These are phyloP conservation scores for Nothura maculosa DNA, from an alignment of 2,797 vertebrate genomes.

Conservation along the genomic window DNA sequence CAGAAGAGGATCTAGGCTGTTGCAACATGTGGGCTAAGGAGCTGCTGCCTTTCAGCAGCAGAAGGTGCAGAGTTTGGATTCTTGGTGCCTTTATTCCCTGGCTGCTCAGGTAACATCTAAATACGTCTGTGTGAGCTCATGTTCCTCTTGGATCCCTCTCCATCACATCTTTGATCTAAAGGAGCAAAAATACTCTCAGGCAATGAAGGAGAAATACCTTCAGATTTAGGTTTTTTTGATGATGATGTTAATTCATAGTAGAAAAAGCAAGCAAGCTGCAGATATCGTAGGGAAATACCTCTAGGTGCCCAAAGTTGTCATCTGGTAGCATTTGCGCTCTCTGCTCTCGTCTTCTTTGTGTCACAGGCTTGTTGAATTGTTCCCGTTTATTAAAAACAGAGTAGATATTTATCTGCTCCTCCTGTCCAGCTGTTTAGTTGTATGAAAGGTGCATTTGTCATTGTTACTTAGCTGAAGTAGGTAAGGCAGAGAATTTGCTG, in stretches of 20 bases:
- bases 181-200: background rate
- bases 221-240: conserved; percentile 1
- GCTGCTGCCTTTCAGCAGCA: background rate
- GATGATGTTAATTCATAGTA: background rate
- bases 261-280: background rate
- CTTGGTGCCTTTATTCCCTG: background rate
- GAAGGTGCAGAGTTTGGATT: background rate
- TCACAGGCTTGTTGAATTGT: background rate
- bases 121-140: accelerated
- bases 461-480: background rate
- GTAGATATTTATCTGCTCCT: background rate
- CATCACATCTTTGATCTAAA: background rate
- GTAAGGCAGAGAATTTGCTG: background rate
- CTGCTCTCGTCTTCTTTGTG: background rate
- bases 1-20: background rate
- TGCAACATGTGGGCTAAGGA: background rate
- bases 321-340: background rate
- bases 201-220: background rate
- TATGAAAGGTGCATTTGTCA: background rate
- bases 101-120: background rate
- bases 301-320: background rate
- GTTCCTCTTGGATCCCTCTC: background rate
- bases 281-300: background rate
- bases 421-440: background rate
- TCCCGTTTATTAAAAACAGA: background rate